Conservation (phyloP, 1,140 invertebrate species). For the Brachionus manjavacas region DNA sequence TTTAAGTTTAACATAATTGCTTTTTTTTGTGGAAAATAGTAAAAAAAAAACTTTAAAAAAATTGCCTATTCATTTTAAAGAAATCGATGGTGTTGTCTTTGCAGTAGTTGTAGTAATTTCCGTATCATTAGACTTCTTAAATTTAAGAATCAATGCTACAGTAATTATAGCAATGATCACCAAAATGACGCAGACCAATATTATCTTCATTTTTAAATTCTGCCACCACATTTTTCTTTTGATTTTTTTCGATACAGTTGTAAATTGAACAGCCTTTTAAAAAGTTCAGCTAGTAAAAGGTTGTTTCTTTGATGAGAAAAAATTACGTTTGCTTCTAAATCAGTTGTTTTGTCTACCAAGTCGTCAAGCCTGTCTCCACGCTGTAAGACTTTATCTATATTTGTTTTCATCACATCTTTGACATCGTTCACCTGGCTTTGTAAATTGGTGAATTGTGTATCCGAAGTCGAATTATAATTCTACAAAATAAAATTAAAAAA, state of each 20-base stretch:
- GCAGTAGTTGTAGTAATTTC: background rate
- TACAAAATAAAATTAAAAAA: background rate
- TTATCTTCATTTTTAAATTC: conserved; percentile 56
- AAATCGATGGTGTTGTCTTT: background rate
- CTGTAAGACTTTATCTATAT: conserved; percentile 57
- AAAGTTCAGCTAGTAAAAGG: no score
- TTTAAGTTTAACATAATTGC: background rate
- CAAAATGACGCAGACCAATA: conserved; percentile 47
- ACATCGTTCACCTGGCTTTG: conserved; percentile 57
- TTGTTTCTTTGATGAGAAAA: background rate
- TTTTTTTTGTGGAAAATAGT: background rate
- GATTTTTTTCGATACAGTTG: conserved; percentile 51
- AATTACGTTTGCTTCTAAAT: conserved; percentile 55
- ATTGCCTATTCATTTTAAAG: background rate
- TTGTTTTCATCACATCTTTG: conserved; percentile 57
- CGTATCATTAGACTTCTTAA: background rate
- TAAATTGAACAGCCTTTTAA: conserved; percentile 51
- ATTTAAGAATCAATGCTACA: background rate
- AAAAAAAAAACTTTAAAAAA: background rate
- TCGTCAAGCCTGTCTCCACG: conserved; percentile 57
- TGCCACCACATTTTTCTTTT: conserved; percentile 55
- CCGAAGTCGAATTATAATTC: conserved; percentile 19
- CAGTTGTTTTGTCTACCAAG: conserved; percentile 56
- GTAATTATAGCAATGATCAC: conserved; percentile 50
- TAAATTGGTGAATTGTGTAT: conserved; percentile 43